Evolutionary conservation across 2,113 vertebrate species (phyloP), one percentile per base, ranked within the genome.

Genomic region (Emydura subglobosa): DNA sequence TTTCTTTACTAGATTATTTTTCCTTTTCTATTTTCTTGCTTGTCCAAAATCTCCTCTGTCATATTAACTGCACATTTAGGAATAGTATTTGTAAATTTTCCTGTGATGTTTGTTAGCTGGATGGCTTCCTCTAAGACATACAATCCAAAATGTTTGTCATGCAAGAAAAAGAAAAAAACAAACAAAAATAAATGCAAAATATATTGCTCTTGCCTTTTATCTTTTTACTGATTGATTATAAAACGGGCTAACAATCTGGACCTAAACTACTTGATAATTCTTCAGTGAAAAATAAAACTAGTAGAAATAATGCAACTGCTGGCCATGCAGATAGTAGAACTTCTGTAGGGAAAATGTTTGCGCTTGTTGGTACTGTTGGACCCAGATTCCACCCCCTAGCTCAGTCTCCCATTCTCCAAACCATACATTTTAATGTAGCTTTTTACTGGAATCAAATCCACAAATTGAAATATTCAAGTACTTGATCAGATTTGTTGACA

Each of bases 261-360:
- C 34, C 87, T 93, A 31, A 89, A 39, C 76, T 78, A 57, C 22
- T 74, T 88, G 29, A 72, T 78, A 83, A 86, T n/a, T 2, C 10
- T 50, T 42, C 3, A n/a, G 96, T 59, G 88, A 89, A 87, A 89
- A 92, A 83, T 79, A 85, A 95, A 90, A 91, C 72, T 50, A 4
- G 80, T 65, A n/a, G 84, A 86, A 93, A 21, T 27, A 90, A 6
- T 24, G 65, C 27, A 57, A 83, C n/a, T 0, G 0, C 44, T 57
- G 50, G 80, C 50, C 4, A 14, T 5, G 34, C 42, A 85, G 89
- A 89, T 49, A 22, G n/a, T 61, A 42, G 31, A 82, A 44, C 83
- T 79, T 86, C 61, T 86, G 29, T 29, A 85, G 80, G 76, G 85
- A 90, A 87, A 10, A 10, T 1, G 80, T 81, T 53, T 42, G 14